Conservation (phyloP, 2,113 vertebrate genomes). For the Tragelaphus strepsiceros region DNA sequence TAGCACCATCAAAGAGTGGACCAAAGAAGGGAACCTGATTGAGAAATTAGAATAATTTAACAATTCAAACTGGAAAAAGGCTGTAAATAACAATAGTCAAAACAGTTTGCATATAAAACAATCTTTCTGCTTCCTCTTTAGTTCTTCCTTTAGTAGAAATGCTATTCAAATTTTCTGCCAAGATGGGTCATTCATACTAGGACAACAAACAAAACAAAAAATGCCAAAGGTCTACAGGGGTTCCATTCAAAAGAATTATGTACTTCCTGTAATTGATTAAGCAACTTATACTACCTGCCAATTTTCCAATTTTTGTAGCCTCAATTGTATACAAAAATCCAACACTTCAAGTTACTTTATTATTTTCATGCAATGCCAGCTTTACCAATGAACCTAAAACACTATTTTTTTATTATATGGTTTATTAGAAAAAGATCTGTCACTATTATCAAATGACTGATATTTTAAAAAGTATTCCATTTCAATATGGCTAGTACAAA, state of each 20-base stretch:
- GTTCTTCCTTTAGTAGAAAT: constrained; percentile 53
- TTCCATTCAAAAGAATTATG: constrained; percentile 11
- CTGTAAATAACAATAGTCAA: constrained; percentile 74
- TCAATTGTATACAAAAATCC: not conserved
- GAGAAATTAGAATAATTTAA: constrained; percentile 77
- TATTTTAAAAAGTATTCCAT: constrained; percentile 13
- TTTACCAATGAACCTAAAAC: constrained; percentile 17
- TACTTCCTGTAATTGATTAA: not conserved
- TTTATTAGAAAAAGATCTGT: constrained; percentile 24
- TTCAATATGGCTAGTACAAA: not conserved
- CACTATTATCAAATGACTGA: constrained; percentile 22
- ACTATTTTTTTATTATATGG: not conserved
- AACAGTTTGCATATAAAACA: constrained; percentile 62
- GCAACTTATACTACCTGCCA: not conserved
- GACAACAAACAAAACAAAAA: constrained; percentile 34
- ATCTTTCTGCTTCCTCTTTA: constrained; percentile 38
- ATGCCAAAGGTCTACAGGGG: not conserved
- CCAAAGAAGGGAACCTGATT: constrained; percentile 97
- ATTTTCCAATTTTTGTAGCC: constrained; percentile 27
- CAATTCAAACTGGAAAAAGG: constrained; percentile 67
- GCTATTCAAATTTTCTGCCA: constrained; percentile 67
- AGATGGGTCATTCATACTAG: constrained; percentile 7
- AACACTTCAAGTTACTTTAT: constrained; percentile 16
- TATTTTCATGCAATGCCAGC: not conserved
- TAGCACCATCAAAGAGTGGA: constrained; percentile 97